Evolutionary conservation across 2,797 vertebrate species (phyloP).

Genomic region (Gambusia yucatana): DNA sequence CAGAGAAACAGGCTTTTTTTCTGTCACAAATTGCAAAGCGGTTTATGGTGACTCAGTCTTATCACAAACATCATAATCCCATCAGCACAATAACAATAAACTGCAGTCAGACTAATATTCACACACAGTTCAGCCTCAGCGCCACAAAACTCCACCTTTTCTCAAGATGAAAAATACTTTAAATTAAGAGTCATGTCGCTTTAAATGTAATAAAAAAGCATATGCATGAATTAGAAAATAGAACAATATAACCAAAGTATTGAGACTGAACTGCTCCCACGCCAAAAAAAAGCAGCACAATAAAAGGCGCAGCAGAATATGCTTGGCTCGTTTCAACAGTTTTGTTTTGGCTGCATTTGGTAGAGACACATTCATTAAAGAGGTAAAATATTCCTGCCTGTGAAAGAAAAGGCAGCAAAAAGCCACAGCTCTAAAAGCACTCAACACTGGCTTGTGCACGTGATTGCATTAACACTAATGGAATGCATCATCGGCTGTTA

Average conservation of each 20-base stretch:
- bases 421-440: constrained; percentile 62
- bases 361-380: constrained; percentile 39
- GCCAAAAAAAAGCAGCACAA: background rate
- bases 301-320: background rate
- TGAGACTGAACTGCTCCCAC: background rate
- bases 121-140: background rate
- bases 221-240: background rate
- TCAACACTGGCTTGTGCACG: constrained; percentile 33
- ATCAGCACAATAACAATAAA: constrained; percentile 6
- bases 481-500: constrained; percentile 53
- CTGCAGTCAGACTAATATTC: constrained; percentile 1
- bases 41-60: constrained; percentile 5
- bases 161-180: background rate
- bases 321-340: constrained; percentile 5
- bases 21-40: background rate
- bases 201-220: background rate
- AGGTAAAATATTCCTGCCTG: constrained; percentile 29
- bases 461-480: constrained; percentile 67
- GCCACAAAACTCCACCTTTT: background rate
- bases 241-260: background rate
- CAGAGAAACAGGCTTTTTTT: background rate
- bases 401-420: constrained; percentile 36
- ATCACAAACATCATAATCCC: constrained; percentile 13
- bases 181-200: background rate
- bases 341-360: constrained; percentile 41